Evolutionary conservation across 2,797 vertebrate genomes (phyloP), one percentile per base, ranked within the genome.

Genomic region (Takifugu rubripes): DNA sequence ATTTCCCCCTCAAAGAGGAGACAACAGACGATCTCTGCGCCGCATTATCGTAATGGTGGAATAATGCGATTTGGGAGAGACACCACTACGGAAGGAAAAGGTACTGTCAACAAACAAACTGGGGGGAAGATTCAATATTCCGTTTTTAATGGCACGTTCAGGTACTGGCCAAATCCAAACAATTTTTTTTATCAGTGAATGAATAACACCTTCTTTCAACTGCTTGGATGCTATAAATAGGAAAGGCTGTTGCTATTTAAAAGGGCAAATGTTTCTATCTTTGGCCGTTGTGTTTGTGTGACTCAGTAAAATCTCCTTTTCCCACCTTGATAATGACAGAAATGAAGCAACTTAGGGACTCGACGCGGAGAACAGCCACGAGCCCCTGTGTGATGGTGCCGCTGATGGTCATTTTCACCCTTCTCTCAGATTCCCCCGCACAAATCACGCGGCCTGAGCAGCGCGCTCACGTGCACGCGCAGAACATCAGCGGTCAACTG

Each of bases 1-100:
- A 14, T 56, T 66, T 51, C 26, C 42, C 40, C 4, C 0, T 52
- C 21, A 45, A 45, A 16, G 21, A 78, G 42, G 33, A 15, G 6
- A 63, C 62, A 54, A 51, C 44, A 27, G 48, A 52, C 59, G 47
- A 64, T 57, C 61, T 70, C 70, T 36, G 10, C 54, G 47, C 42
- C 33, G 64, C 56, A 79, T 85, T 85, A 86, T 79, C 82, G 83
- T 72, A 85, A 86, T 81, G 74, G 69, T 16, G 10, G 33, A 42
- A 15, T 73, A 79, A 87, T 82, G 64, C 52, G 71, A 83, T 87
- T 83, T 61, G 64, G 49, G 73, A 69, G 59, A 77, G 64, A 65
- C 61, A 67, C 82, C 72, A 66, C 57, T 81, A 76, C 84, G 70
- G 70, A 77, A 33, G 58, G 78, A 72, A 74, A 78, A 40, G 36